A percentile compares a stretch with the other conserved stretches of the same genome.
phyloP scores from a whole-genome alignment of 1,140 invertebrate species.

The Aphelenchoides fujianensis region DNA sequence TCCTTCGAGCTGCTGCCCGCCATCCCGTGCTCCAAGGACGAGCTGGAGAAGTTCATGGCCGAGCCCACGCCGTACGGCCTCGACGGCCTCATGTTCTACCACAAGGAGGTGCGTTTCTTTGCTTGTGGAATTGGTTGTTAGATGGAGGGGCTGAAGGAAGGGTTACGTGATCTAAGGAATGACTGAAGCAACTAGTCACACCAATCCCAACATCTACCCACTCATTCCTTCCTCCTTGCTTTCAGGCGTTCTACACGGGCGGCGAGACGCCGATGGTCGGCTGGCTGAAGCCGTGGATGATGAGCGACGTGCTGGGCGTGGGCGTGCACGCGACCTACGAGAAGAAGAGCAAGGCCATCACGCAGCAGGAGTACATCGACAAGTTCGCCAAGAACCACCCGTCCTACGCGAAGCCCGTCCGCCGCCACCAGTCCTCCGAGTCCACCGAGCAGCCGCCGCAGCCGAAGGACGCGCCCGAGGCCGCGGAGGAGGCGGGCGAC shows the following conservation, averaged over 20 bases:
- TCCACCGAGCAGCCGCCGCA: background rate
- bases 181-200: too few species aligned
- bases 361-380: background rate
- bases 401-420: background rate
- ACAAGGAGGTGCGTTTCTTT: background rate
- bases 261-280: constrained; percentile 16
- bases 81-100: constrained; percentile 10
- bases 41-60: background rate
- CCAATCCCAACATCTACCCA: too few species aligned
- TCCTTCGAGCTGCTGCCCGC: constrained; percentile 5
- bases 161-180: too few species aligned
- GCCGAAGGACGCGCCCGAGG: too few species aligned
- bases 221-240: background rate
- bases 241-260: constrained; percentile 5
- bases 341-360: background rate
- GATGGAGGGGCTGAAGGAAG: too few species aligned
- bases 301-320: constrained; percentile 4
- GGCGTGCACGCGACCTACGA: background rate
- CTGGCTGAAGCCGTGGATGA: constrained; percentile 22
- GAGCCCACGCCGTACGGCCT: background rate
- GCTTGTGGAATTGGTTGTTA: too few species aligned
- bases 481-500: too few species aligned
- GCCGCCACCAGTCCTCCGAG: background rate
- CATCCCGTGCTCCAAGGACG: background rate
- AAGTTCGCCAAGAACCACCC: constrained; percentile 11